Evolutionary conservation across 2,888 invertebrate species (phyloP).

Genomic region (Nomada goodeniana): DNA sequence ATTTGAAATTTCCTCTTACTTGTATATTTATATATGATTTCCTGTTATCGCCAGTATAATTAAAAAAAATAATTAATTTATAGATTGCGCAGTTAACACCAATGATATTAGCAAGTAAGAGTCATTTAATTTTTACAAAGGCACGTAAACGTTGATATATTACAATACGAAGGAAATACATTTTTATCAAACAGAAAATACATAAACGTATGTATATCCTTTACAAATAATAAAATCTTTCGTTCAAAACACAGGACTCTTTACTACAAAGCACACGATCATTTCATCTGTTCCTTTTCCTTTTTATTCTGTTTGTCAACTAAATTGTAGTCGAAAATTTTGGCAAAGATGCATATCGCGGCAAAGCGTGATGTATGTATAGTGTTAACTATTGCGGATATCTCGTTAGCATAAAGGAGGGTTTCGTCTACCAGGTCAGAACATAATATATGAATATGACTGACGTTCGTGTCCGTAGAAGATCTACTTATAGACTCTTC

Average conservation of each 20-base stretch:
- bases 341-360: constrained; percentile 47
- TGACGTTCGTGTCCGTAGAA: constrained; percentile 77
- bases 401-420: constrained; percentile 79
- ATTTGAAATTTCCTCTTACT: background rate
- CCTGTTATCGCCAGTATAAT: background rate
- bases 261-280: background rate
- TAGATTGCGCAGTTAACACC: background rate
- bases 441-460: constrained; percentile 81
- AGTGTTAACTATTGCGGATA: constrained; percentile 54
- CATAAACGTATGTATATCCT: background rate
- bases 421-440: constrained; percentile 69
- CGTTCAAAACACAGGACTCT: background rate
- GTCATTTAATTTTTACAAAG: constrained; percentile 14
- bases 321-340: constrained; percentile 46
- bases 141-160: constrained; percentile 6
- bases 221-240: background rate
- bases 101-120: background rate
- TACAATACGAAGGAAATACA: constrained; percentile 20
- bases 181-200: constrained; percentile 30
- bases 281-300: background rate
- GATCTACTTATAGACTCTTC: constrained; percentile 83
- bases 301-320: constrained; percentile 4
- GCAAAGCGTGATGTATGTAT: constrained; percentile 49
- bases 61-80: background rate
- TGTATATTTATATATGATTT: background rate